These are phyloP conservation scores for Rhadinocentrus ornatus DNA, from an alignment of 2,797 vertebrate species.

Conservation along the genomic window DNA sequence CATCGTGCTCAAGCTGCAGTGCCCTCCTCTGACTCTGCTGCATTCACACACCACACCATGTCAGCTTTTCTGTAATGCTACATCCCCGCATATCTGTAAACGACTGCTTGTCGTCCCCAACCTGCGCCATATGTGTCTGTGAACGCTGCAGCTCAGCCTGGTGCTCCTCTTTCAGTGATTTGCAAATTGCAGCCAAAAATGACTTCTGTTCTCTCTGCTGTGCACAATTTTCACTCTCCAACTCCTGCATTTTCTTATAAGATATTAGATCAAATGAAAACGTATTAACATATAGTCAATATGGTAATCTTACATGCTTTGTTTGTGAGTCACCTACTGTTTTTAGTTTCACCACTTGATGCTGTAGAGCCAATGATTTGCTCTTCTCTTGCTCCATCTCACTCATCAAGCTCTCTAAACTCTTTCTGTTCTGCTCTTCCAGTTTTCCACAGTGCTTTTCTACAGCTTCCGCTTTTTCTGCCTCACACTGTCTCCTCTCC, in stretches of 20 bases:
- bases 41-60: slow-evolving; percentile 21
- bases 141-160: slow-evolving; percentile 62
- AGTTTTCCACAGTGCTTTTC: slow-evolving; percentile 59
- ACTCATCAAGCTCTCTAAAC: slow-evolving; percentile 33
- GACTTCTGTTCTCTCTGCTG: slow-evolving; percentile 33
- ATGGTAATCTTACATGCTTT: not conserved
- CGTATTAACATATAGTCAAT: not conserved
- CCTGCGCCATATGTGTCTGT: slow-evolving; percentile 62
- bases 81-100: slow-evolving; percentile 1
- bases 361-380: slow-evolving; percentile 59
- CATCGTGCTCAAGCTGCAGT: slow-evolving; percentile 37
- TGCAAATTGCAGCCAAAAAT: slow-evolving; percentile 55
- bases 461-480: slow-evolving; percentile 68
- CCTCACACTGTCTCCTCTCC: slow-evolving; percentile 67
- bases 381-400: slow-evolving; percentile 53
- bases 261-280: not conserved
- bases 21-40: slow-evolving; percentile 71
- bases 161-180: slow-evolving; percentile 77
- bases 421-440: slow-evolving; percentile 70
- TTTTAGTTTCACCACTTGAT: slow-evolving; percentile 75
- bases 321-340: slow-evolving; percentile 67
- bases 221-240: slow-evolving; percentile 60
- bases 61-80: slow-evolving; percentile 27
- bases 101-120: slow-evolving; percentile 25
- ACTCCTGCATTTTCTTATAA: slow-evolving; percentile 73